phyloP scores from a whole-genome alignment of 1,140 invertebrate genomes.

The Sarcophaga bullata region DNA sequence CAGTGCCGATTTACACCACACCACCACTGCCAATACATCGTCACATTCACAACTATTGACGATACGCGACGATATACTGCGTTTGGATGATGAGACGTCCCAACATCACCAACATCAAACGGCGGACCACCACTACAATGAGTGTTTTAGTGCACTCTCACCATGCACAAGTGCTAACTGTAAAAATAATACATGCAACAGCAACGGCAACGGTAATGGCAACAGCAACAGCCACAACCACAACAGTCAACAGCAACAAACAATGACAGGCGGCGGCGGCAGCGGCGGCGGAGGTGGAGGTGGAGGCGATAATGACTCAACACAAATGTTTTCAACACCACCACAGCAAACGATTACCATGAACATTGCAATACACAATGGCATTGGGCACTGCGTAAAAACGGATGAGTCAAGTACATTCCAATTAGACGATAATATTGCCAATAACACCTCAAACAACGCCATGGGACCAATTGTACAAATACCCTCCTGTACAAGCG shows the following conservation, averaged over 20 bases:
- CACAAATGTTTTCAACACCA: slow-evolving; percentile 48
- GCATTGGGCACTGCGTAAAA: slow-evolving; percentile 51
- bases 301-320: slow-evolving; percentile 4
- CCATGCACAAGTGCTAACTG: slow-evolving; percentile 18
- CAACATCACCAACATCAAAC: neutral
- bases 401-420: slow-evolving; percentile 49
- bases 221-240: neutral
- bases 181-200: neutral
- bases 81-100: slow-evolving; percentile 2
- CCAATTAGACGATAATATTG: slow-evolving; percentile 50
- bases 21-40: neutral
- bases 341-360: slow-evolving; percentile 59
- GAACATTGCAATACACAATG: slow-evolving; percentile 62
- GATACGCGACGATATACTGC: neutral
- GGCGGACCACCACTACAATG: neutral
- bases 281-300: neutral
- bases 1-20: neutral
- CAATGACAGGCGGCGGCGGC: neutral
- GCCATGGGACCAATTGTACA: neutral
- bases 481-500: neutral
- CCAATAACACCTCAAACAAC: slow-evolving; percentile 53
- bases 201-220: neutral
- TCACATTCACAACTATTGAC: neutral
- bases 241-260: neutral
- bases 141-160: neutral